phyloP scores from a whole-genome alignment of 2,113 vertebrate genomes.

The Hylia prasina region DNA sequence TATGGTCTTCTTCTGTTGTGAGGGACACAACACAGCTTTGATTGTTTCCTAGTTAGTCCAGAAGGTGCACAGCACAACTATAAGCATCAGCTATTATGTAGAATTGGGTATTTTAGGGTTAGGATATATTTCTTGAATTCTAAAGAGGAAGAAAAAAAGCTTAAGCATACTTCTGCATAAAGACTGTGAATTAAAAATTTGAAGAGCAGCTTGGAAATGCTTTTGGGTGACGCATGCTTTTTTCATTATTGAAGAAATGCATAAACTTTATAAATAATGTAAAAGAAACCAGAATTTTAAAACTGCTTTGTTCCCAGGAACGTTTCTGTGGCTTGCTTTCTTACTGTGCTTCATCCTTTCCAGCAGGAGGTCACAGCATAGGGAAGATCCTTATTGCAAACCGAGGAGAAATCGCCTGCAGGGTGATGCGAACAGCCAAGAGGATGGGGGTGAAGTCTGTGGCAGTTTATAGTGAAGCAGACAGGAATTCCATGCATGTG shows the following conservation, averaged over 20 bases:
- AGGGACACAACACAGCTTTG: accelerated
- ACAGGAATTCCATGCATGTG: constrained; percentile 91
- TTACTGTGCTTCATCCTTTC: constrained; percentile 13
- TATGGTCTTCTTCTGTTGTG: neutral
- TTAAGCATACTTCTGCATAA: neutral
- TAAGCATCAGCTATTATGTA: neutral
- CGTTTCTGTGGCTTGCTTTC: neutral
- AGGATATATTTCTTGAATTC: neutral
- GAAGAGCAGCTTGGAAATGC: neutral
- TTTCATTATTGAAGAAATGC: neutral
- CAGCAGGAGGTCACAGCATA: constrained; percentile 77
- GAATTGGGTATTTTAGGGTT: neutral
- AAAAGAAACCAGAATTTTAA: neutral
- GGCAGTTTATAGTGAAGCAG: constrained; percentile 94
- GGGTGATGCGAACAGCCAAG: constrained; percentile 93
- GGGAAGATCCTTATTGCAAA: constrained; percentile 94
- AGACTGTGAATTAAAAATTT: neutral
- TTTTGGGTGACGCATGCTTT: neutral
- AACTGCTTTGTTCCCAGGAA: neutral
- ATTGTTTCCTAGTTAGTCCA: neutral
- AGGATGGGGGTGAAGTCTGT: constrained; percentile 94
- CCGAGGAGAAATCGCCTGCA: constrained; percentile 94
- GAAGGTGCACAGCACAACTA: neutral
- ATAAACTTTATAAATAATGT: neutral
- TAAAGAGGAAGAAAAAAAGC: neutral